phyloP scores from a whole-genome alignment of 1,140 invertebrate genomes.

The Macrotrachela quadricornifera region DNA sequence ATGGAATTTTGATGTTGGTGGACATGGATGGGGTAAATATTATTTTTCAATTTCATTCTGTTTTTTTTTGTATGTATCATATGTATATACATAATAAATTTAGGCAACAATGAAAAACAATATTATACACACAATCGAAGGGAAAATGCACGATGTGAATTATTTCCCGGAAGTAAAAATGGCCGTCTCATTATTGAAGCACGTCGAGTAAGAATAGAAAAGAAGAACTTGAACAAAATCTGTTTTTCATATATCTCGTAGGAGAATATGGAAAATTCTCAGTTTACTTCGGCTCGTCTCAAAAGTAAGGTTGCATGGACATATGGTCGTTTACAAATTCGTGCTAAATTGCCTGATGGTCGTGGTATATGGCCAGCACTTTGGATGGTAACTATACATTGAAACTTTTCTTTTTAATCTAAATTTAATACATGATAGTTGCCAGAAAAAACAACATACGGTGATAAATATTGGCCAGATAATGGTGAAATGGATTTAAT shows the following conservation, averaged over 20 bases:
- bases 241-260: neutral
- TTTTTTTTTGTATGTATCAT: too few relatives aligned
- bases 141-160: neutral
- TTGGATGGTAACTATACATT: conserved; percentile 3
- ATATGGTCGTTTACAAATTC: conserved; percentile 7
- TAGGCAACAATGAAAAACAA: conserved; percentile 9
- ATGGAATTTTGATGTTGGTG: too few relatives aligned
- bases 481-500: conserved; percentile 11
- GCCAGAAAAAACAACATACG: neutral
- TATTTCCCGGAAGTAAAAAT: too few relatives aligned
- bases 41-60: too few relatives aligned
- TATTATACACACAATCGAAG: conserved; percentile 3
- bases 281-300: conserved; percentile 5
- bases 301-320: neutral
- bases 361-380: conserved; percentile 10
- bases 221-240: neutral
- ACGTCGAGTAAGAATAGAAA: neutral
- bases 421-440: too few relatives aligned
- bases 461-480: conserved; percentile 6
- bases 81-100: neutral
- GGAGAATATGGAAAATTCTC: neutral
- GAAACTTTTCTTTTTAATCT: too few relatives aligned
- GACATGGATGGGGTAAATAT: too few relatives aligned
- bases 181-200: too few relatives aligned
- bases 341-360: conserved; percentile 7